Percentiles rank a stretch among this genome's conserved stretches.
These are phyloP conservation scores for Chymomyza costata DNA, from an alignment of 1,140 invertebrate genomes.

Conservation along the genomic window DNA sequence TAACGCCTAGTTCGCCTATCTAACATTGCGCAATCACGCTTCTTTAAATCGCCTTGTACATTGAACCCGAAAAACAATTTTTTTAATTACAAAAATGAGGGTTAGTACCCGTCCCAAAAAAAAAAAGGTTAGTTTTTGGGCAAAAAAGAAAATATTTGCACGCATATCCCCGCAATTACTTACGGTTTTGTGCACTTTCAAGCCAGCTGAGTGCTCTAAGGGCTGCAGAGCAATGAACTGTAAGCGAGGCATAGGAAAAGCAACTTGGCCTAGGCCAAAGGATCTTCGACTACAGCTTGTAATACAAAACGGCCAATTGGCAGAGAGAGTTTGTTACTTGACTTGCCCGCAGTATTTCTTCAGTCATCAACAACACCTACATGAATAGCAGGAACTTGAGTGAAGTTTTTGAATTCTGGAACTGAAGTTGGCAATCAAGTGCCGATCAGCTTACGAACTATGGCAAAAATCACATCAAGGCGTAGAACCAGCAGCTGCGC, in stretches of 20 bases:
- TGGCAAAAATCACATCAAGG: conserved; percentile 17
- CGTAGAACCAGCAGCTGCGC: conserved; percentile 51
- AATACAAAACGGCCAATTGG: conserved; percentile 27
- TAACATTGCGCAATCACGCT: conserved; percentile 58
- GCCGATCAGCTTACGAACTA: conserved; percentile 54
- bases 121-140: conserved; percentile 50
- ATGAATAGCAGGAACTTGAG: conserved; percentile 14
- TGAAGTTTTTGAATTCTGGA: conserved; percentile 16
- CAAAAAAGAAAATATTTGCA: conserved; percentile 66
- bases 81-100: conserved; percentile 55
- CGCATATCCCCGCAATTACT: conserved; percentile 66
- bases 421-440: conserved; percentile 35
- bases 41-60: conserved; percentile 58
- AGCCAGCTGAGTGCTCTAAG: background rate
- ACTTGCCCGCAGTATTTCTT: conserved; percentile 10
- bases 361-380: conserved; percentile 60
- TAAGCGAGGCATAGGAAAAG: no score
- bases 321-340: conserved; percentile 21
- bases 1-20: conserved; percentile 2
- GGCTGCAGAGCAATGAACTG: background rate
- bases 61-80: conserved; percentile 51
- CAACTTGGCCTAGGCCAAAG: no score
- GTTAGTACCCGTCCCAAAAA: conserved; percentile 13
- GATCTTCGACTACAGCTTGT: no score
- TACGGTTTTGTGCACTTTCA: conserved; percentile 61